phyloP scores from a whole-genome alignment of 2,113 vertebrate species.

The Ictalurus punctatus region DNA sequence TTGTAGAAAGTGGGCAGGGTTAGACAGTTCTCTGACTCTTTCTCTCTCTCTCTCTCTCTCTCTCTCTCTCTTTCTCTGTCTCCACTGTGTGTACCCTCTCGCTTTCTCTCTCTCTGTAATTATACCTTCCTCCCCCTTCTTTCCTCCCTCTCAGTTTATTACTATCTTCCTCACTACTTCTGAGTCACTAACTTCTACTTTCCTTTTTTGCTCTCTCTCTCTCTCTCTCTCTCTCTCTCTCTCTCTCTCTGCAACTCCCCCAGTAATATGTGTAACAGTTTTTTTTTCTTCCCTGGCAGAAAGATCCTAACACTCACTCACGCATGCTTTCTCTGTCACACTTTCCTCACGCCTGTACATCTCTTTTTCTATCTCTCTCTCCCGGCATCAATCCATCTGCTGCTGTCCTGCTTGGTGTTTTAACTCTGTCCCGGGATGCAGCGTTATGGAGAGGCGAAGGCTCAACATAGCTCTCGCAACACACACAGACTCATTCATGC shows the following conservation, averaged over 20 bases:
- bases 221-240: slow-evolving; percentile 36
- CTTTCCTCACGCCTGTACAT: slow-evolving; percentile 32
- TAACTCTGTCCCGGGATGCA: slow-evolving; percentile 35
- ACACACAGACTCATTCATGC: slow-evolving; percentile 43
- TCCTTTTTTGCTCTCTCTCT: slow-evolving; percentile 41
- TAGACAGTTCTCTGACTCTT: slow-evolving; percentile 65
- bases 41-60: slow-evolving; percentile 56
- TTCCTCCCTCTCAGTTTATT: slow-evolving; percentile 71
- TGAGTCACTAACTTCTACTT: slow-evolving; percentile 62
- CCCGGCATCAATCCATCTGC: slow-evolving; percentile 42
- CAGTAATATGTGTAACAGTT: slow-evolving; percentile 53
- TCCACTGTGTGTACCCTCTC: slow-evolving; percentile 55
- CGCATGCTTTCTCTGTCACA: slow-evolving; percentile 35
- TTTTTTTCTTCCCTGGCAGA: slow-evolving; percentile 42
- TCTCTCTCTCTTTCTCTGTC: slow-evolving; percentile 59
- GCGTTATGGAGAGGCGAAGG: slow-evolving; percentile 19
- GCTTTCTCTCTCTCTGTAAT: slow-evolving; percentile 67
- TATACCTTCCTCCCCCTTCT: slow-evolving; percentile 72
- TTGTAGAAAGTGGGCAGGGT: slow-evolving; percentile 71
- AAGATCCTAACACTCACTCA: slow-evolving; percentile 45
- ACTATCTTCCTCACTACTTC: slow-evolving; percentile 73
- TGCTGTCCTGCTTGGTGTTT: slow-evolving; percentile 43
- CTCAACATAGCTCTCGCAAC: slow-evolving; percentile 33
- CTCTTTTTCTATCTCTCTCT: slow-evolving; percentile 32
- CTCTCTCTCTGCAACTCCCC: slow-evolving; percentile 53